Percentiles rank a stretch among this genome's conserved stretches.
Evolutionary conservation across 2,113 vertebrate genomes (phyloP).

Genomic region (Spermophilus dauricus): DNA sequence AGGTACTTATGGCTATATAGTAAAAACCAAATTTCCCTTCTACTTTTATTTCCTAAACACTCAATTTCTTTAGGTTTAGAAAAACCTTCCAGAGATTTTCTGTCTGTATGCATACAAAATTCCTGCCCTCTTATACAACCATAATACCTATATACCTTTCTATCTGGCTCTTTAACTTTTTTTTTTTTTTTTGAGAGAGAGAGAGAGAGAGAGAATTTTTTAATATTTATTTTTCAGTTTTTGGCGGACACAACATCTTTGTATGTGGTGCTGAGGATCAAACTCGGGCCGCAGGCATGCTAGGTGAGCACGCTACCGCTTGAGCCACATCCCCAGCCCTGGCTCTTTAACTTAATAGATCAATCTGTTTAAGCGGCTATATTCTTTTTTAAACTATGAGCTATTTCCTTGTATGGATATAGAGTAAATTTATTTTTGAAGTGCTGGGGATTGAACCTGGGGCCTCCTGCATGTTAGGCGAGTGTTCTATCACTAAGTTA

Average conservation of each 20-base stretch:
- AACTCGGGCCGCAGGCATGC: too few species aligned
- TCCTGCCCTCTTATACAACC: background rate
- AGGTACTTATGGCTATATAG: background rate
- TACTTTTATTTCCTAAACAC: background rate
- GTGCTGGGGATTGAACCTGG: background rate
- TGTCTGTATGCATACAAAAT: background rate
- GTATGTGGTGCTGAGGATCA: too few species aligned
- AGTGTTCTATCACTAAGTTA: background rate
- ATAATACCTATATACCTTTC: background rate
- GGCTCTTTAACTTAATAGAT: background rate
- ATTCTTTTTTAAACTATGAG: constrained; percentile 21
- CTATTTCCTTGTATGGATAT: background rate
- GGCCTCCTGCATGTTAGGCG: background rate
- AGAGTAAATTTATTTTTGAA: background rate
- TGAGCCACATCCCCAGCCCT: too few species aligned
- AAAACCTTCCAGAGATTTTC: background rate
- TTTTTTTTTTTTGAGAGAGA: too few species aligned
- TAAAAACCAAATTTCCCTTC: background rate
- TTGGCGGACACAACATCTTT: too few species aligned
- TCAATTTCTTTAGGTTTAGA: background rate
- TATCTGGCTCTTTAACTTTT: background rate
- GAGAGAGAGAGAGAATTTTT: too few species aligned
- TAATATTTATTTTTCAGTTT: too few species aligned
- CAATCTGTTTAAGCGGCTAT: background rate
- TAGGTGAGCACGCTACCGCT: too few species aligned